Conservation (phyloP, 2,888 invertebrate genomes). For the Stramonita haemastoma region DNA sequence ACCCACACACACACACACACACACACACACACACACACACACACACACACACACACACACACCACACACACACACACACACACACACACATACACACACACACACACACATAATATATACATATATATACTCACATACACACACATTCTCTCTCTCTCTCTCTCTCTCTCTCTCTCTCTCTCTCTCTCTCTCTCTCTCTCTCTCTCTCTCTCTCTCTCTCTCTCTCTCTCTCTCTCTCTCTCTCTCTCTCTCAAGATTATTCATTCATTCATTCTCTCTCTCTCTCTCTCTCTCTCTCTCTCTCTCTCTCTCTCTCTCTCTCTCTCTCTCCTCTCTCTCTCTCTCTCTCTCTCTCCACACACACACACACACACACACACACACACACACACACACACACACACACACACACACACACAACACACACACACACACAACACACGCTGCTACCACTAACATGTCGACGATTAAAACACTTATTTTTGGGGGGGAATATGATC, state of each 20-base stretch:
- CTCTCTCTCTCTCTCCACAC: neutral
- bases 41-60: too few species aligned
- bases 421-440: too few species aligned
- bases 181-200: too few species aligned
- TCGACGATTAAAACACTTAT: too few species aligned
- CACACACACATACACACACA: neutral
- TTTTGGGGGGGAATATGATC: too few species aligned
- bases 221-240: neutral
- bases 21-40: too few species aligned
- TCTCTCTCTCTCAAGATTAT: constrained; percentile 17
- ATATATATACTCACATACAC: neutral
- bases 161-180: too few species aligned
- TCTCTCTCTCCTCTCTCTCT: constrained; percentile 36
- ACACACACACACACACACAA: too few species aligned
- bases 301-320: constrained; percentile 19
- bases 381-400: too few species aligned
- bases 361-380: neutral
- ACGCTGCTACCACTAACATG: too few species aligned
- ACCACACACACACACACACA: neutral
- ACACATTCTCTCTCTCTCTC: neutral
- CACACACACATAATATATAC: neutral
- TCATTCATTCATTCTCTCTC: too few species aligned
- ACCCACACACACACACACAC: too few species aligned
- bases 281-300: neutral
- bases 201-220: neutral